Evolutionary conservation across 2,888 invertebrate genomes (phyloP).

Genomic region (Eilema griseolum): DNA sequence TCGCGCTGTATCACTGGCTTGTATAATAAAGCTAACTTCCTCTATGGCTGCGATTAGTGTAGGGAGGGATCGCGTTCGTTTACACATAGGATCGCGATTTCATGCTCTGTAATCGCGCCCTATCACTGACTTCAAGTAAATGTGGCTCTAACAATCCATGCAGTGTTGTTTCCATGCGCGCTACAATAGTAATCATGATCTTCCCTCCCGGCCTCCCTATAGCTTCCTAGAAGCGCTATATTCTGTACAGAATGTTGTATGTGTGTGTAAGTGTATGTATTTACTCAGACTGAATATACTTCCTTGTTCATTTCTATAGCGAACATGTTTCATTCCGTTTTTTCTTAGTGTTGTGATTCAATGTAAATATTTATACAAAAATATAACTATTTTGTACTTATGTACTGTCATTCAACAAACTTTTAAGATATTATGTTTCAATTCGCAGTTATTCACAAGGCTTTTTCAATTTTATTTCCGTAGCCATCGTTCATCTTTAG

Average conservation of each 20-base stretch:
- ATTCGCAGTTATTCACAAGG: not conserved
- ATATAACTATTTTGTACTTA: slow-evolving; percentile 76
- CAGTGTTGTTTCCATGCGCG: slow-evolving; percentile 35
- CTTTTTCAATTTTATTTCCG: slow-evolving; percentile 36
- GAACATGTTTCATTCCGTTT: slow-evolving; percentile 70
- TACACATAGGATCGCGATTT: too few species aligned
- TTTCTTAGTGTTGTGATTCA: slow-evolving; percentile 67
- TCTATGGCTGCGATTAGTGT: too few species aligned
- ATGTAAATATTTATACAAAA: slow-evolving; percentile 70
- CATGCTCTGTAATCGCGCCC: too few species aligned
- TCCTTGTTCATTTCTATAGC: slow-evolving; percentile 46
- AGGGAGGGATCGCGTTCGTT: too few species aligned
- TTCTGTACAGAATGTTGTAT: slow-evolving; percentile 21
- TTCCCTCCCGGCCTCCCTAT: slow-evolving; percentile 40
- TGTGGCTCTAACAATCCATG: not conserved
- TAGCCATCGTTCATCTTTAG: slow-evolving; percentile 48
- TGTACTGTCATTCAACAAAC: slow-evolving; percentile 59
- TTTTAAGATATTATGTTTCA: slow-evolving; percentile 36
- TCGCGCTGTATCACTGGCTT: too few species aligned
- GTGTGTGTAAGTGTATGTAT: slow-evolving; percentile 57
- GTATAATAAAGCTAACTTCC: too few species aligned
- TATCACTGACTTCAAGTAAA: not conserved
- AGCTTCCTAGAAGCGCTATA: slow-evolving; percentile 38
- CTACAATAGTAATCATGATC: slow-evolving; percentile 34
- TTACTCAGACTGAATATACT: slow-evolving; percentile 58